Conservation (phyloP, 2,797 vertebrate genomes). For the Huso huso region DNA sequence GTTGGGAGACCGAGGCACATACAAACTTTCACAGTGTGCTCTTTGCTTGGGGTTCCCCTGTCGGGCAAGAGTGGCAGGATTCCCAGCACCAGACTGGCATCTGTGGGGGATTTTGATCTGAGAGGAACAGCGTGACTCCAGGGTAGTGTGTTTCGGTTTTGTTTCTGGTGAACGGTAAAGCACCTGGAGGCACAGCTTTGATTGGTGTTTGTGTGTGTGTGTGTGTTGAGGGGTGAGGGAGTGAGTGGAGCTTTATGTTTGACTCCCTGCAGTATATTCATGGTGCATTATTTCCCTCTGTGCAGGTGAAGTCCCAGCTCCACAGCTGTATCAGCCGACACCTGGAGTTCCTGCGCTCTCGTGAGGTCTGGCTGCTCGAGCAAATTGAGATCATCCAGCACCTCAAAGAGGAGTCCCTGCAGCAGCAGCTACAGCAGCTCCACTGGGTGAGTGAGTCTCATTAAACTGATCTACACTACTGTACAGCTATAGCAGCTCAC, state of each 20-base stretch:
- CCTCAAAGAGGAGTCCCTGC: conserved; percentile 79
- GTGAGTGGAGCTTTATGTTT: not conserved
- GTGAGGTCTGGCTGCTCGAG: conserved; percentile 82
- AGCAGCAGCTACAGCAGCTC: conserved; percentile 82
- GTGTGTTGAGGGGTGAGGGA: too few species aligned
- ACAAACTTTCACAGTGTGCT: too few species aligned
- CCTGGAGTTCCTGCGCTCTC: conserved; percentile 83
- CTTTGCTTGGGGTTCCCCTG: too few species aligned
- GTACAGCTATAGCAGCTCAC: not conserved
- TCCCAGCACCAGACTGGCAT: not conserved
- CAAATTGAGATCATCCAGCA: conserved; percentile 86
- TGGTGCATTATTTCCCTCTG: not conserved
- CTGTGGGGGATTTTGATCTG: too few species aligned
- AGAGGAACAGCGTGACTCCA: too few species aligned
- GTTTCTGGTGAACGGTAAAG: not conserved
- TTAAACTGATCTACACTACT: not conserved
- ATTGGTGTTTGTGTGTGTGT: too few species aligned
- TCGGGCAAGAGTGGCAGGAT: not conserved
- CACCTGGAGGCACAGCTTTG: not conserved
- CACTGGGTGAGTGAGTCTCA: conserved; percentile 58
- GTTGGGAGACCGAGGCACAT: too few species aligned
- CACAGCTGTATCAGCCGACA: conserved; percentile 88
- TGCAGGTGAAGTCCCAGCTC: conserved; percentile 81
- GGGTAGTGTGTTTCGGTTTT: not conserved
- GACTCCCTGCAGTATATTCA: not conserved